Percentiles rank a stretch among this genome's conserved stretches.
Evolutionary conservation across 2,888 invertebrate genomes (phyloP).

Genomic region (Gari tellinella): DNA sequence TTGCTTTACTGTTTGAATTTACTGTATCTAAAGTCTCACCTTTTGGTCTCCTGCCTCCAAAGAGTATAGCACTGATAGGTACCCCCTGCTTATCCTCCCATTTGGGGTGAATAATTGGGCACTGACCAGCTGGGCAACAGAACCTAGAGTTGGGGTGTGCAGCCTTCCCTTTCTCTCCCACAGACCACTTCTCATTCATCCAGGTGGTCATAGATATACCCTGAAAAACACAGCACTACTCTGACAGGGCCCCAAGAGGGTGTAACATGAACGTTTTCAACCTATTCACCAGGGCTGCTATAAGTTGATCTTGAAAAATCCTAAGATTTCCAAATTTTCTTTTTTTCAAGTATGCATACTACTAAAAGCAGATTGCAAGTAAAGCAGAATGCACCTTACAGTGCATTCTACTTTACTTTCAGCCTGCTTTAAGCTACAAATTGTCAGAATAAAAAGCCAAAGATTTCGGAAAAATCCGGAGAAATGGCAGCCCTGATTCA

Average conservation of each 20-base stretch:
- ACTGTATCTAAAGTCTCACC: constrained; percentile 50
- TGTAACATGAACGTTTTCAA: neutral
- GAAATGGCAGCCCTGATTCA: too few species aligned
- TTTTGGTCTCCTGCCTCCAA: constrained; percentile 96
- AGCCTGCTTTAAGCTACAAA: too few species aligned
- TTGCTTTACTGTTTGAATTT: too few species aligned
- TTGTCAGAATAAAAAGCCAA: too few species aligned
- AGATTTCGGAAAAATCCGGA: too few species aligned
- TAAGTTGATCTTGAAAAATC: too few species aligned
- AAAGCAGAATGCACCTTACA: too few species aligned
- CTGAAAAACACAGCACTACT: constrained; percentile 35
- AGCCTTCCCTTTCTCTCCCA: constrained; percentile 87
- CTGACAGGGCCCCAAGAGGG: neutral
- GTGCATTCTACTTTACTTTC: too few species aligned
- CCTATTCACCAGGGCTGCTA: too few species aligned
- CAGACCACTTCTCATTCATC: constrained; percentile 82
- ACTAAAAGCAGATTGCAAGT: neutral
- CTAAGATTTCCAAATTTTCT: too few species aligned
- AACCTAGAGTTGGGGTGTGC: constrained; percentile 99
- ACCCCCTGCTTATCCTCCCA: constrained; percentile 99
- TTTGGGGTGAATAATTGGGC: constrained; percentile 95
- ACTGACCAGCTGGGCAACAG: constrained; percentile 97
- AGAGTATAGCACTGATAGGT: constrained; percentile 97
- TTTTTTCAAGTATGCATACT: neutral
- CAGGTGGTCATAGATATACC: constrained; percentile 76